Conservation (phyloP, 2,113 vertebrate genomes). For the Myrmecobius fasciatus region DNA sequence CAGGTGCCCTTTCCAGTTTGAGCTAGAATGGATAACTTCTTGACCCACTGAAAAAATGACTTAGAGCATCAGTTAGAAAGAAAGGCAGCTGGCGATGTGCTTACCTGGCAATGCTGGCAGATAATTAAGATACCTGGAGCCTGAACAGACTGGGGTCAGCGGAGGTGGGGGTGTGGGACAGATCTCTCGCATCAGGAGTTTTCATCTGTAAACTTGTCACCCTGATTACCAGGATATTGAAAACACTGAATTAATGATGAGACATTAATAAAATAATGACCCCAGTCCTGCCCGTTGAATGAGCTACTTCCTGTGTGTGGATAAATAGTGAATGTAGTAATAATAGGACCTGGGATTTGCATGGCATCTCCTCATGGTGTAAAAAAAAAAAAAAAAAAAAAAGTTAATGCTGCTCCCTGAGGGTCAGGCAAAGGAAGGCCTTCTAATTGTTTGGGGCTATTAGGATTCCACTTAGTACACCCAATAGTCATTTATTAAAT, state of each 20-base stretch:
- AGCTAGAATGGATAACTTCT: not conserved
- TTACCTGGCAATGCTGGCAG: not conserved
- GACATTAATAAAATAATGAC: slow-evolving; percentile 23
- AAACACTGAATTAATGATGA: slow-evolving; percentile 45
- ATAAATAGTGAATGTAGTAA: slow-evolving; percentile 46
- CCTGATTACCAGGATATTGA: slow-evolving; percentile 20
- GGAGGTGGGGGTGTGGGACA: not conserved
- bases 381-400: slow-evolving; percentile 17
- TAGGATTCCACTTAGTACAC: slow-evolving; percentile 51
- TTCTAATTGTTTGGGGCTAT: slow-evolving; percentile 66
- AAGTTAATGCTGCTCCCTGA: slow-evolving; percentile 45
- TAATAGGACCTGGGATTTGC: slow-evolving; percentile 48
- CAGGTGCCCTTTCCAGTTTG: not conserved
- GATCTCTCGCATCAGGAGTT: not conserved
- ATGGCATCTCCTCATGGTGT: slow-evolving; percentile 24
- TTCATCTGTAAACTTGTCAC: not conserved
- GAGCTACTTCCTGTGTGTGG: not conserved
- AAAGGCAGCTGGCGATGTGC: not conserved
- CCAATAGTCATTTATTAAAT: slow-evolving; percentile 66
- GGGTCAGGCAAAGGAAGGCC: slow-evolving; percentile 37
- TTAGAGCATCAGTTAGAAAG: not conserved
- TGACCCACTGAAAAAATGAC: not conserved
- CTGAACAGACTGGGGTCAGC: not conserved
- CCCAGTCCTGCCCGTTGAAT: not conserved
- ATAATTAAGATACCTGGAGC: not conserved